These are phyloP conservation scores for Leptopterna dolabrata DNA, from an alignment of 2,888 invertebrate genomes.

Conservation along the genomic window DNA sequence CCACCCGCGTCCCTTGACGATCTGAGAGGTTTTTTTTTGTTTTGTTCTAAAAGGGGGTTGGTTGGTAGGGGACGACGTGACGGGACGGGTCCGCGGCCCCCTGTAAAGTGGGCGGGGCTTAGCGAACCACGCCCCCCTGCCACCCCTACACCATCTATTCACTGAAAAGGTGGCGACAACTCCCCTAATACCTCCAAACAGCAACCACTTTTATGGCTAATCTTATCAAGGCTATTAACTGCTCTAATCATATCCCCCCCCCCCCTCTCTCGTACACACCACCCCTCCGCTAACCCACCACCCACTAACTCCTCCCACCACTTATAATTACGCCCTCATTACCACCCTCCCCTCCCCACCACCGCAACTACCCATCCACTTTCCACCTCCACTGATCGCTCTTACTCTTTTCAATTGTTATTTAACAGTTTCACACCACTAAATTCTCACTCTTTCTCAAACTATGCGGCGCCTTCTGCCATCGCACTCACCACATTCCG, in stretches of 20 bases:
- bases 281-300: not conserved
- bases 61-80: no score
- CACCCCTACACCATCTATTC: slow-evolving; percentile 19
- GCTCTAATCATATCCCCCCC: slow-evolving; percentile 54
- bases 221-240: slow-evolving; percentile 60
- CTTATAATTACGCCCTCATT: slow-evolving; percentile 37
- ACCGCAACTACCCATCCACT: not conserved
- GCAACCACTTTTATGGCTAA: slow-evolving; percentile 58
- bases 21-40: not conserved
- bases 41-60: no score
- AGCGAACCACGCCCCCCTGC: slow-evolving; percentile 34
- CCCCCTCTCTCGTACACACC: not conserved
- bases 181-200: slow-evolving; percentile 55
- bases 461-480: not conserved
- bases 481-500: no score
- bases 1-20: not conserved
- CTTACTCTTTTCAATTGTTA: slow-evolving; percentile 19
- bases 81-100: not conserved
- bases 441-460: not conserved
- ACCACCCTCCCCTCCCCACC: not conserved
- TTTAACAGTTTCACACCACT: slow-evolving; percentile 29
- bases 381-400: not conserved
- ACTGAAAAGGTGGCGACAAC: slow-evolving; percentile 60
- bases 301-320: not conserved
- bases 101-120: slow-evolving; percentile 10